Evolutionary conservation across 2,113 vertebrate genomes (phyloP).

Genomic region (Myrmophylax atrothorax): DNA sequence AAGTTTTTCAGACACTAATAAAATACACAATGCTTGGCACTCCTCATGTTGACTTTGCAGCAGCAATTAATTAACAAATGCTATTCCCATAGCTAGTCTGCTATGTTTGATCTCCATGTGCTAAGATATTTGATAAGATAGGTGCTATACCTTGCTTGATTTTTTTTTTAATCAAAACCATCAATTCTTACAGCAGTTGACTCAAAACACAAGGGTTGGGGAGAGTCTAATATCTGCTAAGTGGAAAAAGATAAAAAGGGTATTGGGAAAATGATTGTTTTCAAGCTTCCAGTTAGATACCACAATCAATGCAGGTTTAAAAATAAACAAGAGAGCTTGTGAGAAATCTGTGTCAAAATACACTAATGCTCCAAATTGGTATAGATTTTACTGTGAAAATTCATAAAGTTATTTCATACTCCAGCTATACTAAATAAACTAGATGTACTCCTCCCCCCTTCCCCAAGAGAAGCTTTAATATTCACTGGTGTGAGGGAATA

Average conservation of each 20-base stretch:
- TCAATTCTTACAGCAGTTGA: slow-evolving; percentile 28
- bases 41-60: not conserved
- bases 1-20: slow-evolving; percentile 18
- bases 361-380: slow-evolving; percentile 5
- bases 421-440: not conserved
- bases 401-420: not conserved
- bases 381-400: slow-evolving; percentile 19
- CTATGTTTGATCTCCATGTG: slow-evolving; percentile 26
- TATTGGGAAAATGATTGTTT: slow-evolving; percentile 17
- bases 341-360: not conserved
- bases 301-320: slow-evolving; percentile 14
- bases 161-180: slow-evolving; percentile 29
- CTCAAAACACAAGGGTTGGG: not conserved
- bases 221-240: not conserved
- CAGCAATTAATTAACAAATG: slow-evolving; percentile 47
- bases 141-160: not conserved
- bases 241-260: not conserved
- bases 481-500: not conserved
- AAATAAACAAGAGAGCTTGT: slow-evolving; percentile 11
- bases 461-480: not conserved
- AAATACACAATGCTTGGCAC: not conserved
- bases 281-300: not conserved
- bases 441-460: not conserved
- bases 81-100: not conserved
- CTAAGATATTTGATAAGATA: slow-evolving; percentile 50